These are phyloP conservation scores for Caenorhabditis wallacei DNA, from an alignment of 2,888 invertebrate genomes.

Conservation along the genomic window DNA sequence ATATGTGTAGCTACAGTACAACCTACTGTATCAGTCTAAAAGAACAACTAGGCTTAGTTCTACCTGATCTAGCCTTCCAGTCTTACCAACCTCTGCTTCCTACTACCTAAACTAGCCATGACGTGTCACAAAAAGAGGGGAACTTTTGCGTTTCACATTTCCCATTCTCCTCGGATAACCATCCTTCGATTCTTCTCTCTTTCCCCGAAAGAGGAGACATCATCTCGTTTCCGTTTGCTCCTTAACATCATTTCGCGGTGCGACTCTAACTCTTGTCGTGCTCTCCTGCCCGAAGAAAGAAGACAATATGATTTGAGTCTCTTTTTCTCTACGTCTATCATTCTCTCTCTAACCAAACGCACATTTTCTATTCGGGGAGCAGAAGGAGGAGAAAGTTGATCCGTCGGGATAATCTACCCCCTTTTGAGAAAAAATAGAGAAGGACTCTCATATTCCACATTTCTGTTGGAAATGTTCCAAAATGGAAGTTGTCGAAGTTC, in stretches of 20 bases:
- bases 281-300: not conserved
- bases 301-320: constrained; percentile 52
- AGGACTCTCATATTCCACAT: not conserved
- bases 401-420: not conserved
- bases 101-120: too few species aligned
- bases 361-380: too few species aligned
- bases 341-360: not conserved
- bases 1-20: too few species aligned
- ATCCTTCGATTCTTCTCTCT: not conserved
- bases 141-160: constrained; percentile 48
- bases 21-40: too few species aligned
- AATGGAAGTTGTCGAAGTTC: constrained; percentile 30
- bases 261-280: constrained; percentile 15
- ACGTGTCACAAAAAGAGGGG: too few species aligned
- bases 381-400: not conserved
- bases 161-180: not conserved
- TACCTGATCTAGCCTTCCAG: too few species aligned
- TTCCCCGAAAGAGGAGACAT: not conserved
- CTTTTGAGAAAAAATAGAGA: not conserved
- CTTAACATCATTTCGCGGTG: constrained; percentile 28
- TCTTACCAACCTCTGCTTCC: too few species aligned
- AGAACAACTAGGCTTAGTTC: too few species aligned
- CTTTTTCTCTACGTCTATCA: constrained; percentile 23
- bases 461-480: constrained; percentile 27
- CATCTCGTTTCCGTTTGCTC: constrained; percentile 29